Evolutionary conservation across 2,113 vertebrate genomes (phyloP).

Genomic region (Apus apus): DNA sequence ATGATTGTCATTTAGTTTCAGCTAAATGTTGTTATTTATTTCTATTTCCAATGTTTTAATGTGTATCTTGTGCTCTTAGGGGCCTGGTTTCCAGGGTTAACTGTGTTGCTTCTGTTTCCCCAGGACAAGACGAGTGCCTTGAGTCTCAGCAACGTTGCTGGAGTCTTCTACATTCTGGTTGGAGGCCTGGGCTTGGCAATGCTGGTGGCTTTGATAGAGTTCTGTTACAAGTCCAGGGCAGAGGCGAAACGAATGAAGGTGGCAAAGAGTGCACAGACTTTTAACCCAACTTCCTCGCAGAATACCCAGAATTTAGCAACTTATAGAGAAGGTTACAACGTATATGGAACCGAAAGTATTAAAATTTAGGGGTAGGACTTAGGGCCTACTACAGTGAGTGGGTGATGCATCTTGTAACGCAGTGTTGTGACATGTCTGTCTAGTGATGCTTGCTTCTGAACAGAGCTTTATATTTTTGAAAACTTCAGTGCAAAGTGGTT

Average conservation of each 20-base stretch:
- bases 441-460: conserved; percentile 87
- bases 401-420: conserved; percentile 88
- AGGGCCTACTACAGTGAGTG: conserved; percentile 93
- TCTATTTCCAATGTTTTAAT: not conserved
- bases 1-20: conserved; percentile 9
- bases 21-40: not conserved
- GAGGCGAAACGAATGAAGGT: conserved; percentile 99
- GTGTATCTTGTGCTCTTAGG: not conserved
- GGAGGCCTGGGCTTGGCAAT: conserved; percentile 98
- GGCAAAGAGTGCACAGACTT: conserved; percentile 94
- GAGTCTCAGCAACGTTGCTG: conserved; percentile 99
- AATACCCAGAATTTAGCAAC: conserved; percentile 99
- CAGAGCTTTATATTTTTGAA: conserved; percentile 82
- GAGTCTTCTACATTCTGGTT: conserved; percentile 99
- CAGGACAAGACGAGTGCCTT: conserved; percentile 99
- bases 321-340: conserved; percentile 99
- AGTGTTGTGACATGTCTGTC: conserved; percentile 90
- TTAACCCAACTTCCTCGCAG: conserved; percentile 99
- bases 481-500: conserved; percentile 83
- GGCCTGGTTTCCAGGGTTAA: conserved; percentile 53
- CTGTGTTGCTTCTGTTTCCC: conserved; percentile 69
- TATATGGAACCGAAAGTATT: conserved; percentile 99
- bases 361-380: conserved; percentile 99
- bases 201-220: conserved; percentile 99
- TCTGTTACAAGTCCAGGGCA: conserved; percentile 99